Conservation (phyloP, 30 jellyfish, hydroid and myxozoan genomes). For the Pseudorhiza aurosa region DNA sequence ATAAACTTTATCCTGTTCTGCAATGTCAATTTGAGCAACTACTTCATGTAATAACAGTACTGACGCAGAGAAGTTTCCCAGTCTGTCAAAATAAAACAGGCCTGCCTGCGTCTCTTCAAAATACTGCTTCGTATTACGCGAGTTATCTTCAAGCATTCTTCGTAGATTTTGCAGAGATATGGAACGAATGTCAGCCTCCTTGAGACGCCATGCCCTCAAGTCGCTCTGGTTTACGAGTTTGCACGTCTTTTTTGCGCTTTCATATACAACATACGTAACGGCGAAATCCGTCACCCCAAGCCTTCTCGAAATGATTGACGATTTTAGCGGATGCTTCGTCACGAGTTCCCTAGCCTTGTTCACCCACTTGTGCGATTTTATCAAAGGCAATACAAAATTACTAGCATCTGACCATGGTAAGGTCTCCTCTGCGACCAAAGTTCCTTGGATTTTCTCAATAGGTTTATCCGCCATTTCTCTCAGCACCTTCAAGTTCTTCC, state of each 20-base stretch:
- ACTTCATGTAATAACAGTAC: conserved; percentile 26
- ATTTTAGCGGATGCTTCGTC: conserved; percentile 36
- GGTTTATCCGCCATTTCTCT: conserved; percentile 8
- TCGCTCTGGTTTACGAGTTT: conserved; percentile 31
- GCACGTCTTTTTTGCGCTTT: conserved; percentile 1
- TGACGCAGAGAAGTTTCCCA: conserved; percentile 63
- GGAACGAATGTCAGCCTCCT: conserved; percentile 31
- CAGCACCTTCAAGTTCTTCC: too few relatives aligned
- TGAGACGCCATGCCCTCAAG: conserved; percentile 37
- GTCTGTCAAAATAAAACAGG: conserved; percentile 19
- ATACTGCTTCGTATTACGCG: not conserved
- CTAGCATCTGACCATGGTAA: not conserved
- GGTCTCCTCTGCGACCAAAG: conserved; percentile 23
- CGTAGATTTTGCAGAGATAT: conserved; percentile 30
- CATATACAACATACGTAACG: conserved; percentile 31
- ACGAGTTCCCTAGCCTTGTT: conserved; percentile 22
- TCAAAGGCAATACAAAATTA: conserved; percentile 25
- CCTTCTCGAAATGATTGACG: conserved; percentile 23
- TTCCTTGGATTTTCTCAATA: not conserved
- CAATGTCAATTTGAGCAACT: not conserved
- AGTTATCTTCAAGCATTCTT: not conserved
- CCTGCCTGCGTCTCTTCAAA: conserved; percentile 57
- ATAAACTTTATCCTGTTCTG: conserved; percentile 12
- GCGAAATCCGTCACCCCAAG: conserved; percentile 48
- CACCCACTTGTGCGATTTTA: conserved; percentile 40